Percentiles rank a stretch among this genome's conserved stretches.
Conservation (phyloP, 1,140 invertebrate genomes). For the Nixonia krombeini region DNA sequence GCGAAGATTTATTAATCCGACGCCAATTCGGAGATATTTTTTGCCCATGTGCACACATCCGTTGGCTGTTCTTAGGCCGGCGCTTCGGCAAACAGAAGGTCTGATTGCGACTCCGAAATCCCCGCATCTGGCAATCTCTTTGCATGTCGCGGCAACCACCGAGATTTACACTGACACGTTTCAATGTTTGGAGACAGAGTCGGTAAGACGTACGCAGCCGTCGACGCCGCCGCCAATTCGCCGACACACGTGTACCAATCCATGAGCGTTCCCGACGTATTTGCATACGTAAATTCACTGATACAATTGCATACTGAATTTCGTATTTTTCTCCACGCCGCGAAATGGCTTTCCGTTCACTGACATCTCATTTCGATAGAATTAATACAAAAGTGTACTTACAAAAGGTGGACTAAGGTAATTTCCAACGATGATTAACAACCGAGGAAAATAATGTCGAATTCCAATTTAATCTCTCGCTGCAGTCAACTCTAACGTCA, state of each 20-base stretch:
- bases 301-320: too few species aligned
- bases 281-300: slow-evolving; percentile 20
- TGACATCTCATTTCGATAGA: too few species aligned
- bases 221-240: slow-evolving; percentile 33
- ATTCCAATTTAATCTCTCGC: too few species aligned
- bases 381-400: too few species aligned
- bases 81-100: slow-evolving; percentile 33
- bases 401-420: too few species aligned
- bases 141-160: slow-evolving; percentile 31
- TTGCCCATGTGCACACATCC: background rate
- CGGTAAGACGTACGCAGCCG: slow-evolving; percentile 43
- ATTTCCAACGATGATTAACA: too few species aligned
- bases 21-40: too few species aligned
- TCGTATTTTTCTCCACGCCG: too few species aligned
- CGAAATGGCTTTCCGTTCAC: too few species aligned
- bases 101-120: slow-evolving; percentile 43
- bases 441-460: too few species aligned
- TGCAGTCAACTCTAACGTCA: too few species aligned
- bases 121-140: slow-evolving; percentile 40
- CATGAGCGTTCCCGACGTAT: slow-evolving; percentile 26
- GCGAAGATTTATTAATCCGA: too few species aligned
- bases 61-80: slow-evolving; percentile 21
- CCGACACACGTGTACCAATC: slow-evolving; percentile 14
- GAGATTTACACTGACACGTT: slow-evolving; percentile 53
- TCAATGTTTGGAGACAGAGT: slow-evolving; percentile 47